These are phyloP conservation scores for Eospalax fontanierii DNA, from an alignment of 2,797 vertebrate genomes.

Conservation along the genomic window DNA sequence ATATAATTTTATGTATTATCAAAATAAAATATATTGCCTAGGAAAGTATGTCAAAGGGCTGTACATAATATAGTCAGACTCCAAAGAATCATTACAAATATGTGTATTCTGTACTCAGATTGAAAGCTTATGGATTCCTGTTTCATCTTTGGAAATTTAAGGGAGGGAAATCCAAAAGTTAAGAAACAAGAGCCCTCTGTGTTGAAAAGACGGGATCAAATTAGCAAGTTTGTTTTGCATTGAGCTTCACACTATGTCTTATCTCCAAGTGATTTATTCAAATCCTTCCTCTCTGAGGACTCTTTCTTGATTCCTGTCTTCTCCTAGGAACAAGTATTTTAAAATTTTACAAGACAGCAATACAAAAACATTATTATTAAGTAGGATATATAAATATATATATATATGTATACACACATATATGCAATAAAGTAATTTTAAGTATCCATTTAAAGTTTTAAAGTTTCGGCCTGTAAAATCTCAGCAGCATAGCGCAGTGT, in stretches of 20 bases:
- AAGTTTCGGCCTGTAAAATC: constrained; percentile 85
- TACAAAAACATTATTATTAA: constrained; percentile 65
- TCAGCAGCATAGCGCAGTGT: constrained; percentile 81
- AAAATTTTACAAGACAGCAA: constrained; percentile 59
- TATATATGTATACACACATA: not conserved
- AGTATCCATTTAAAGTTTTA: constrained; percentile 83
- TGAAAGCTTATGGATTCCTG: constrained; percentile 39
- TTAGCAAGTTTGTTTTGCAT: constrained; percentile 51
- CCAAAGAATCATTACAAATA: not conserved
- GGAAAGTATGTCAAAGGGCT: constrained; percentile 38
- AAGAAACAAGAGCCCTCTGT: constrained; percentile 61
- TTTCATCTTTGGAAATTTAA: constrained; percentile 63
- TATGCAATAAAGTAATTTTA: constrained; percentile 77
- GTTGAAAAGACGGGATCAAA: constrained; percentile 44
- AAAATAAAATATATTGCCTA: not conserved
- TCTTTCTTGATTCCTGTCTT: constrained; percentile 50
- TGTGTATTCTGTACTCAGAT: not conserved
- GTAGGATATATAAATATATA: not conserved
- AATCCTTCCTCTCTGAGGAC: constrained; percentile 43
- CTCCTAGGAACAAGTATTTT: constrained; percentile 22
- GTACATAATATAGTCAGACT: not conserved
- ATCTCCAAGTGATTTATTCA: constrained; percentile 65
- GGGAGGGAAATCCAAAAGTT: constrained; percentile 31
- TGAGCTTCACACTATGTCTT: constrained; percentile 39
- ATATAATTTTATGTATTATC: not conserved